Conservation (phyloP, 2,888 invertebrate genomes). For the Exephanes ischioxanthus region DNA sequence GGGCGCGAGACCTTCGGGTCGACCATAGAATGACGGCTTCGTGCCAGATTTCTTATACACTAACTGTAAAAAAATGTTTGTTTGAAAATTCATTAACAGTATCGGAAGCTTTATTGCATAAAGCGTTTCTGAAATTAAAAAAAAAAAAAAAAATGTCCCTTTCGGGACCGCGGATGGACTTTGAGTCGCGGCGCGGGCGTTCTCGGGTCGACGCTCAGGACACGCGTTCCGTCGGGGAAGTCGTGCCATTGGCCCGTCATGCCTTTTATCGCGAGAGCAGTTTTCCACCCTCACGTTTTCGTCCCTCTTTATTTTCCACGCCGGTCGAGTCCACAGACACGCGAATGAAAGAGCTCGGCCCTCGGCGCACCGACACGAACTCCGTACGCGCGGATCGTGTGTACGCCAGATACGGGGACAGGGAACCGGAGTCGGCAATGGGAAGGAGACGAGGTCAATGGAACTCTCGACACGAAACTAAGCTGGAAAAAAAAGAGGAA, state of each 20-base stretch:
- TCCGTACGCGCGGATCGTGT: neutral
- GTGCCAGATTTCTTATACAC: too few relatives aligned
- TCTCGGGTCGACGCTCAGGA: constrained; percentile 27
- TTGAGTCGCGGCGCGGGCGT: too few relatives aligned
- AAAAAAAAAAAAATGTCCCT: too few relatives aligned
- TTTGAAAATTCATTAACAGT: too few relatives aligned
- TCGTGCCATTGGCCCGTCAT: constrained; percentile 53
- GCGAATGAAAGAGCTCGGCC: constrained; percentile 2
- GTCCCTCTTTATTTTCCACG: neutral
- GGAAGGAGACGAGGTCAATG: constrained; percentile 40
- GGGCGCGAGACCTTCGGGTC: too few relatives aligned
- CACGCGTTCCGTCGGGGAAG: constrained; percentile 33
- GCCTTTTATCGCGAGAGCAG: constrained; percentile 13
- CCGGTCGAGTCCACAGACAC: neutral
- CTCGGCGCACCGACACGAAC: neutral
- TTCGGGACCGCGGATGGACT: too few relatives aligned
- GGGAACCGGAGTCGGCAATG: neutral
- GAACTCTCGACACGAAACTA: constrained; percentile 37
- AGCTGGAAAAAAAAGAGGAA: constrained; percentile 22
- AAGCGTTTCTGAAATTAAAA: too few relatives aligned
- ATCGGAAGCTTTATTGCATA: too few relatives aligned
- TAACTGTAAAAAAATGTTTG: too few relatives aligned
- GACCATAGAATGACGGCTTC: too few relatives aligned
- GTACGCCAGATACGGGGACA: neutral
- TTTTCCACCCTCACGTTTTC: constrained; percentile 8